Evolutionary conservation across 1,140 invertebrate species (phyloP), one percentile per base, ranked within the genome.

Genomic region (Monomorium pharaonis): DNA sequence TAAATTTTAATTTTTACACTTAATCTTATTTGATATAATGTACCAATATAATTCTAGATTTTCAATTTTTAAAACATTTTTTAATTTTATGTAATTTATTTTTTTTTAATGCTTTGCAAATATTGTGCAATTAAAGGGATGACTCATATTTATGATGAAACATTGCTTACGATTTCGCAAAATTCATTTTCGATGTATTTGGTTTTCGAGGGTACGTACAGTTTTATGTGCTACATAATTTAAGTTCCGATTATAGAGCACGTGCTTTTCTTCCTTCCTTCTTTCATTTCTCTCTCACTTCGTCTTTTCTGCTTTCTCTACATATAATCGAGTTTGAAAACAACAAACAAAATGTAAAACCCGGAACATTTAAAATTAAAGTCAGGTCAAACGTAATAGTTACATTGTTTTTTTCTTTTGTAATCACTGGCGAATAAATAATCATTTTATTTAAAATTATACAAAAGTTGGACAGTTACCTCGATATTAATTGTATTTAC

Each of bases 111-210:
- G n/a, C n/a, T n/a, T n/a, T n/a, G n/a, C n/a, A n/a, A n/a, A n/a
- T n/a, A n/a, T n/a, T 69, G 77, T 24, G 27, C 12, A 56, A 70
- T 30, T 30, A 70, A 42, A 56, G 3, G 0, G n/a, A 16, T 67
- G 76, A 80, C 21, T 80, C 33, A 78, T 47, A 63, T 54, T 74
- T 16, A 14, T 10, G 37, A 60, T 37, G 54, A 75, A 76, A 12
- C 44, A 24, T 56, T 12, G 30, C 10, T 69, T 54, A 27, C 33
- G 21, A 75, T 47, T 62, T 75, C n/a, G 69, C 6, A 18, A 84
- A 84, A 84, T 58, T n/a, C 70, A 76, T 76, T 76, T 84, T 84
- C 14, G 21, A 27, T 37, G n/a, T 84, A 54, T 84, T 84, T 84
- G 27, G 83, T 30, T 85, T 77, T 63, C 33, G 33, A 0, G 0